Evolutionary conservation across 2,797 vertebrate species (phyloP), one percentile per base, ranked within the genome.

Genomic region (Paratrypauchen microcephalus): DNA sequence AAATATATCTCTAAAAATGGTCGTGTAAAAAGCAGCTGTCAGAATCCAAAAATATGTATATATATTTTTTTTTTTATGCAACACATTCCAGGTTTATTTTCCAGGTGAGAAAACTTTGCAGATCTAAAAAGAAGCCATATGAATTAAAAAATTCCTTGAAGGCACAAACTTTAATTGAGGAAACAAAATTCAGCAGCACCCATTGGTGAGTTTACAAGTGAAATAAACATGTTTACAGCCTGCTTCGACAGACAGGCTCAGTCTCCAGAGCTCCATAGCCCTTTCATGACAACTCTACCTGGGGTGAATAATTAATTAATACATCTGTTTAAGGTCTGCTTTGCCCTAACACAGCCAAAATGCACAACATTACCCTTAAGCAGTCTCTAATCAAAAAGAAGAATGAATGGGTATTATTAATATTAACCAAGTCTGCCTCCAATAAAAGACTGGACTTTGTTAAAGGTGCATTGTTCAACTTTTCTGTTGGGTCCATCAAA

Each of bases 191-290:
- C 36, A 41, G 15, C 21, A 26, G 15, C 16, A 19, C 45, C 63
- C 61, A 63, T 12, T 13, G 48, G 50, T 62, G 36, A 41, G 21
- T 63, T 45, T 45, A 47, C 9, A 16, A 64, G 45, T 65, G 63
- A 65, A 65, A 65, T 65, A 65, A 65, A 65, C 63, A 65, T 30
- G 21, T 52, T 65, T 50, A 65, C 63, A 50, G 47, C 63, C 45
- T 52, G 63, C 26, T 65, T 23, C 61, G 32, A 65, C 26, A 65
- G 39, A 64, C 61, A 45, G 61, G 12, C 61, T 47, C 4, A 9
- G 41, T 65, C 62, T 65, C 62, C 23, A 26, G 62, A 48, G 45
- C 23, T n/a, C 26, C 24, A n/a, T 50, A 16, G 7, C 7, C 24
- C 63, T 65, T 65, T 50, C 45, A 65, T 65, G 41, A 64, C 16